Evolutionary conservation across 2,888 invertebrate genomes (phyloP), one percentile per base, ranked within the genome.

Genomic region (Colostygia pectinataria): DNA sequence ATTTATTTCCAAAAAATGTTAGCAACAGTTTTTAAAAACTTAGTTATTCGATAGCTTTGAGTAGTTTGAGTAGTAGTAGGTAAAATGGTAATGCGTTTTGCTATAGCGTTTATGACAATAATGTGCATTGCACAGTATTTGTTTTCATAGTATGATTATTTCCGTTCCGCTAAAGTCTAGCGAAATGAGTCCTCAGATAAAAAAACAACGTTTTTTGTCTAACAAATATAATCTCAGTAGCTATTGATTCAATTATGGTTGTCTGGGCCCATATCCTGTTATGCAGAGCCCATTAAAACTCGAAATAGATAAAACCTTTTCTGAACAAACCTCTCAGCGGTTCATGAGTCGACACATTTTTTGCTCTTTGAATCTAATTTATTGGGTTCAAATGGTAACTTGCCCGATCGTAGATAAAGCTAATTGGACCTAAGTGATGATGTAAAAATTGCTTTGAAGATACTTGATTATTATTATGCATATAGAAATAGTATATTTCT

Each of bases 351-450:
- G 34, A 31, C 54, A 32, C 4, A 31, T 46, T 54, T 54, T 50
- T 46, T 54, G 38, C 37, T 44, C 31, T 20, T 36, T 37, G 50
- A 53, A 53, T 45, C 46, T 49, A 50, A 49, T 53, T 54, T 54
- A 45, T 49, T 46, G 49, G 38, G 39, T 49, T 42, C 41, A 46
- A 34, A 49, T 41, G 49, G 41, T 20, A 34, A 44, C 49, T 38
- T 39, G 40, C 33, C 34, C 20, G 53, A 54, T 50, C 49, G 20
- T 34, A 43, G 46, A 54, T 50, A 54, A 54, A 46, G 24, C 43
- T 54, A 54, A 54, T 50, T 53, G 45, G 52, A 50, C 34, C 20
- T 42, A 46, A 47, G 49, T 49, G 46, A 54, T 49, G 45, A 49
- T 15, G 43, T 43, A 39, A 29, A 42, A 53, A 53, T 49, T 36